These are phyloP conservation scores for Limulus polyphemus DNA, from an alignment of 2,888 invertebrate genomes.

Conservation along the genomic window DNA sequence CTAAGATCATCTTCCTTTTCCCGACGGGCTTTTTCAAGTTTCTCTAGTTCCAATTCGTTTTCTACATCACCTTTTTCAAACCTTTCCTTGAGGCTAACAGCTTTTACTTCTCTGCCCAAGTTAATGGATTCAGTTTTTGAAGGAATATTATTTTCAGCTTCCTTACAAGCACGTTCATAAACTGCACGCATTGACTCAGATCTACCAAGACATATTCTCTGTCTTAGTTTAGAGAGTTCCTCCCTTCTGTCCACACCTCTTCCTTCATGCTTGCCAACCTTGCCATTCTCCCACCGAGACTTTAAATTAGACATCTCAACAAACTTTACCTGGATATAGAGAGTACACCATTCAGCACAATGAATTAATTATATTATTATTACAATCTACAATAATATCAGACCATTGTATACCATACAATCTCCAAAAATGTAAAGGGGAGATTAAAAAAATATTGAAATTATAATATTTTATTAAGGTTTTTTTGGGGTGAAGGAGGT, in stretches of 20 bases:
- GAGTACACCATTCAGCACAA: no score
- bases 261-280: conserved; percentile 14
- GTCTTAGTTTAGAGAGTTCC: conserved; percentile 74
- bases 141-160: conserved; percentile 42
- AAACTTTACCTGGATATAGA: conserved; percentile 15
- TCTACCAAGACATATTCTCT: conserved; percentile 47
- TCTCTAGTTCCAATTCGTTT: conserved; percentile 26
- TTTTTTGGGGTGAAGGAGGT: no score
- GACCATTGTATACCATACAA: no score
- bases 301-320: conserved; percentile 29
- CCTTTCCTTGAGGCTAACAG: conserved; percentile 27
- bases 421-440: no score
- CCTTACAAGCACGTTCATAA: conserved; percentile 69
- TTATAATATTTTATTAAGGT: no score
- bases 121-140: conserved; percentile 45
- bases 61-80: conserved; percentile 48
- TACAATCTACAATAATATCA: no score
- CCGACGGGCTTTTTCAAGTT: conserved; percentile 45
- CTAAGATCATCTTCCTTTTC: conserved; percentile 50
- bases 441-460: no score
- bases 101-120: conserved; percentile 21
- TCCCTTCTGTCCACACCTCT: conserved; percentile 46
- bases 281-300: conserved; percentile 29
- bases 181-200: conserved; percentile 55
- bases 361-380: no score